Evolutionary conservation across 2,888 invertebrate genomes (phyloP), one percentile per base, ranked within the genome.

Genomic region (Diarsia brunnea): DNA sequence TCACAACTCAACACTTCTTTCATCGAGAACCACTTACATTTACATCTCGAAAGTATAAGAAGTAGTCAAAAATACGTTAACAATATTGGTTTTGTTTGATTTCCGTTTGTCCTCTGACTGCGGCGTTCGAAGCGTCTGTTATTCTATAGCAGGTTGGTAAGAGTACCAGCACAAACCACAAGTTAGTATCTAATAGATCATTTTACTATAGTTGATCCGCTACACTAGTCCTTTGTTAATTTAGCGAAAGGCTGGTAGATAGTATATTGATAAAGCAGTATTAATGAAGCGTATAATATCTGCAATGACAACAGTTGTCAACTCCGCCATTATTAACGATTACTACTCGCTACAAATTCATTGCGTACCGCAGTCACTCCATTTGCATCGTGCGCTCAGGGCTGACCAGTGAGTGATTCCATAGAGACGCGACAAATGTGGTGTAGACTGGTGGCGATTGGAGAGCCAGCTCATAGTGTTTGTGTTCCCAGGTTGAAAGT

Each of bases 321-420:
- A 61, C 21, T 47, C 11, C 49, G 60, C 55, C 31, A 66, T 67
- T 82, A 81, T 51, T 47, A 76, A 69, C 38, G 61, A 76, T 64
- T 64, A 51, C 70, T 53, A 60, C 64, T 53, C 67, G 49, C 58
- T 77, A 60, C 78, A 43, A 65, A 71, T 71, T 60, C 58, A 77
- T 71, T 77, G 78, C 78, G 58, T 51, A 21, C 38, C 16, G 70
- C 66, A 51, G 31, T 55, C 81, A 68, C 19, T 58, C 10, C 49
- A 24, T 21, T 31, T 7, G 51, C n/a, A 19, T 12, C 27, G 47
- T 14, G 66, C 2, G 67, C n/a, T 21, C 58, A 71, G 78, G 78
- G 14, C 21, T n/a, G 47, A 8, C 8, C 38, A 38, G 38, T 58
- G 72, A 55, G 58, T 19, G 19, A 27, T 31, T 27, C 16, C 27